Evolutionary conservation across 2,113 vertebrate genomes (phyloP).

Genomic region (Cepphus grylle): DNA sequence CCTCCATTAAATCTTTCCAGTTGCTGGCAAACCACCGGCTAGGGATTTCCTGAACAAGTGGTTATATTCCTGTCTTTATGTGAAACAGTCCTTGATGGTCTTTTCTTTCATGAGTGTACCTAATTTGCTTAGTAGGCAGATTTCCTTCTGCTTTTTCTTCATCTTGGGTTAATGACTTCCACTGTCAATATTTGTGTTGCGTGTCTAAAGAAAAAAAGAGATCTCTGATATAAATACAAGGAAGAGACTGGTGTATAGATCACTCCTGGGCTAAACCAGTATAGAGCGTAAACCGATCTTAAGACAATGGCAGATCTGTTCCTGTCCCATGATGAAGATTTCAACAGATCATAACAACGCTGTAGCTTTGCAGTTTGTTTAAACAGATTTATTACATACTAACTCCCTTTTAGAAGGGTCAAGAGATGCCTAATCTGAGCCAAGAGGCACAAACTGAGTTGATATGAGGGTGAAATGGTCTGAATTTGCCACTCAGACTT

Average conservation of each 20-base stretch:
- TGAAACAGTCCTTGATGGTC: not conserved
- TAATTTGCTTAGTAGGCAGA: not conserved
- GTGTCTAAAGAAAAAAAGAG: not conserved
- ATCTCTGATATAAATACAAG: not conserved
- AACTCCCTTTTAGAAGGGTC: not conserved
- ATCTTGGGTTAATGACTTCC: not conserved
- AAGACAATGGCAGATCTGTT: not conserved
- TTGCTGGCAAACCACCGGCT: not conserved
- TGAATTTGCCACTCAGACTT: slow-evolving; percentile 19
- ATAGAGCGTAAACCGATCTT: not conserved
- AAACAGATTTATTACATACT: not conserved
- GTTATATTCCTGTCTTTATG: not conserved
- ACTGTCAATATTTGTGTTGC: not conserved
- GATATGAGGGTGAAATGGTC: slow-evolving; percentile 18
- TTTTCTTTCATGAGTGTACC: not conserved
- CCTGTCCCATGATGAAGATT: not conserved
- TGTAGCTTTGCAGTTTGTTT: not conserved
- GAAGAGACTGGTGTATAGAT: not conserved
- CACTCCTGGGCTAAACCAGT: not conserved
- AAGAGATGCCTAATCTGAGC: not conserved
- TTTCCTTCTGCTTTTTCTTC: not conserved
- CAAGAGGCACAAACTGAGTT: not conserved
- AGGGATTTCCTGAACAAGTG: not conserved
- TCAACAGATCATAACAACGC: not conserved
- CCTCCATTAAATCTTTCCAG: not conserved